A percentile compares a stretch with the other conserved stretches of the same genome.
These are phyloP conservation scores for Sebastes reedi DNA, from an alignment of 2,797 vertebrate genomes.

Conservation along the genomic window DNA sequence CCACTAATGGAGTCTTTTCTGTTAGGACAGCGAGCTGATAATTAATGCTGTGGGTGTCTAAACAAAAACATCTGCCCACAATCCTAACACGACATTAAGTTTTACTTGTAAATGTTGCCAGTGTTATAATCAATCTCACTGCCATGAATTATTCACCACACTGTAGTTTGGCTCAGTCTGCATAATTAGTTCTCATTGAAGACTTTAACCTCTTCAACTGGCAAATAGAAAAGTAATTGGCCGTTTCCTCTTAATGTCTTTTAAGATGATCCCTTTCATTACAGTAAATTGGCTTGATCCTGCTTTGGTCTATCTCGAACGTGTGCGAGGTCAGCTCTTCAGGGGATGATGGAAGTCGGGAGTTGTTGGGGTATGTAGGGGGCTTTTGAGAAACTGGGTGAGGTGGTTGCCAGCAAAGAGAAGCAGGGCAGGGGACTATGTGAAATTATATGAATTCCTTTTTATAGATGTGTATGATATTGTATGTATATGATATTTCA, in stretches of 20 bases:
- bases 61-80: slow-evolving; percentile 13
- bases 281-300: slow-evolving; percentile 26
- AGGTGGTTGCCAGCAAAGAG: background rate
- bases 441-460: background rate
- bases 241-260: slow-evolving; percentile 42
- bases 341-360: slow-evolving; percentile 8
- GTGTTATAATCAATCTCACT: slow-evolving; percentile 25
- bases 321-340: slow-evolving; percentile 17
- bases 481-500: background rate
- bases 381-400: background rate
- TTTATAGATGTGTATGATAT: background rate
- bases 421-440: background rate
- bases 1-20: background rate
- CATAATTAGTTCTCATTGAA: slow-evolving; percentile 48
- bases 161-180: slow-evolving; percentile 24
- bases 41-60: background rate
- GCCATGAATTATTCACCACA: slow-evolving; percentile 45
- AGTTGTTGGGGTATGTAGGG: background rate
- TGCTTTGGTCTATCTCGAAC: slow-evolving; percentile 21
- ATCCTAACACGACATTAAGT: slow-evolving; percentile 4
- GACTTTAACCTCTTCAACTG: slow-evolving; percentile 61
- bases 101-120: slow-evolving; percentile 16
- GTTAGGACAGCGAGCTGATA: background rate
- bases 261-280: slow-evolving; percentile 46
- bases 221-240: slow-evolving; percentile 54